Evolutionary conservation across 30 jellyfish, hydroid and myxozoan species (phyloP).

Genomic region (Cassiopea andromeda): DNA sequence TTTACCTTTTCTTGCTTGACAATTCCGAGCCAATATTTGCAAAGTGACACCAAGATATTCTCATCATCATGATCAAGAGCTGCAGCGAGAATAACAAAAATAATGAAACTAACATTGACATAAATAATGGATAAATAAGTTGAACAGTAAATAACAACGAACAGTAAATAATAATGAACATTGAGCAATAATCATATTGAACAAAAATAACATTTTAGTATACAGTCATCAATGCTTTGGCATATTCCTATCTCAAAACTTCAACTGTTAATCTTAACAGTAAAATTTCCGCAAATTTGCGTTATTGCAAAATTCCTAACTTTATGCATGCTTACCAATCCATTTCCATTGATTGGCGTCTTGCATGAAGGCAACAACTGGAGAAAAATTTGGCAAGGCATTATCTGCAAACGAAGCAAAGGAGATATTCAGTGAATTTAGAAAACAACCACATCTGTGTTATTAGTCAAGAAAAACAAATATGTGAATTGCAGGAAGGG

Average conservation of each 20-base stretch:
- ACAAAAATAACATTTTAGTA: no score
- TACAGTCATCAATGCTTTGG: no score
- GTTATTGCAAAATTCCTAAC: neutral
- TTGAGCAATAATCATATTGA: no score
- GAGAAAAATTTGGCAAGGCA: constrained; percentile 71
- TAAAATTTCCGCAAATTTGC: no score
- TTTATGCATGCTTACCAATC: constrained; percentile 73
- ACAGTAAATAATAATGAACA: no score
- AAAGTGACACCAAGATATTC: constrained; percentile 65
- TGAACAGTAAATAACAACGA: no score
- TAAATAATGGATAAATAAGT: neutral
- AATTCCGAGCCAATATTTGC: constrained; percentile 85
- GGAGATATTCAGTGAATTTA: neutral
- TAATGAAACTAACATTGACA: neutral
- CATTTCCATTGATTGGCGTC: constrained; percentile 87
- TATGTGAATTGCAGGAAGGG: no score
- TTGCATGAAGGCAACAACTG: constrained; percentile 66
- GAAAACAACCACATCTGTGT: neutral
- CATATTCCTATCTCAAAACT: no score
- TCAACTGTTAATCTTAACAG: no score
- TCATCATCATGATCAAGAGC: constrained; percentile 82
- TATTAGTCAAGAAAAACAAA: neutral
- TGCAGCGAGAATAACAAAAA: neutral
- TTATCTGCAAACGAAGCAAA: constrained; percentile 54
- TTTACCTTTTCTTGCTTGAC: constrained; percentile 70